Evolutionary conservation across 2,113 vertebrate genomes (phyloP), one percentile per base, ranked within the genome.

Genomic region (Rhipidura dahli): DNA sequence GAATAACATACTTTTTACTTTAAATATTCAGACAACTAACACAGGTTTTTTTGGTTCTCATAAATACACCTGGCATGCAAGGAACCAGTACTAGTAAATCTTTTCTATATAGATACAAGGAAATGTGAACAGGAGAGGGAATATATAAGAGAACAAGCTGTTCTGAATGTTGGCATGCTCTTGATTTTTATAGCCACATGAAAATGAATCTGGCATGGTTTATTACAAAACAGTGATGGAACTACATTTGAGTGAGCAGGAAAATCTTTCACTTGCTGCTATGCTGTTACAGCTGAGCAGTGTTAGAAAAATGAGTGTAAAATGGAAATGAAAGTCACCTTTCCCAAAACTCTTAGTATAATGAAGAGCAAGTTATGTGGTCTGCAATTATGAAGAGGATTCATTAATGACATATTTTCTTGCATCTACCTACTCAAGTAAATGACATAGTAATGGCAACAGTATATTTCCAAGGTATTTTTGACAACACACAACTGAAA

Each of bases 201-300:
- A 95, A 96, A 97, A 94, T 78, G 20, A 83, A 87, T 95, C 42
- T 95, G 88, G 83, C 65, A 54, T 42, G 42, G 17, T 92, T 97
- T 92, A 66, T 93, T 89, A 92, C 9, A 83, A 44, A 96, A 61
- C 24, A 56, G 22, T 63, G 49, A 76, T 54, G 56, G 15, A 80
- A 26, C 23, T 70, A 44, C 28, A 37, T 87, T 61, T 81, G 35
- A 83, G 73, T 56, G 51, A 96, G 47, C 44, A 79, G 47, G 33
- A 93, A 84, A 89, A 49, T 50, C 14, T 84, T 70, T 64, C 3
- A 2, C 13, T 80, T 42, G 9, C 6, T 93, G 27, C 30, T 84
- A 49, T 10, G 23, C 17, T 9, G 2, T 50, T 79, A 54, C 19
- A 50, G 28, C 8, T 94, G 31, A 81, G n/a, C 13, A 72, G 40